A percentile compares a stretch with the other conserved stretches of the same genome.
Conservation (phyloP, 2,113 vertebrate species). For the Litocranius walleri region DNA sequence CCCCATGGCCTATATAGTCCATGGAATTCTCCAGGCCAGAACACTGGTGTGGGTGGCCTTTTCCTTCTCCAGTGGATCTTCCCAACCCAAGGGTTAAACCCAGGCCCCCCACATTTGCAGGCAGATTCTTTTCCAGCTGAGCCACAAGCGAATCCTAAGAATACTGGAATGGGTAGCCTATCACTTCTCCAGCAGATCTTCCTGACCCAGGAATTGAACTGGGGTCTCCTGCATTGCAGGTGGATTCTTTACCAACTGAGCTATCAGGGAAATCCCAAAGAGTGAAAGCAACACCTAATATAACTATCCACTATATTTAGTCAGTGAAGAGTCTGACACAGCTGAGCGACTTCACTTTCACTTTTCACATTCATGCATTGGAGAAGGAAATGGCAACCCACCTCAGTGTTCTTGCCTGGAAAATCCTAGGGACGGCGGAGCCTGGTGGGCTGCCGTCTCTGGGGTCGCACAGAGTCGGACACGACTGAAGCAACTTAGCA, state of each 20-base stretch:
- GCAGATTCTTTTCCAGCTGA: neutral
- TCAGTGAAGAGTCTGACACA: too few species aligned
- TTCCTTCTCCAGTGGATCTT: neutral
- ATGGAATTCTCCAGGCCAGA: neutral
- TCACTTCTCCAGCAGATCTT: neutral
- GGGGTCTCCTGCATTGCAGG: neutral
- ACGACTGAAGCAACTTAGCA: too few species aligned
- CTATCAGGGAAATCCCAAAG: neutral
- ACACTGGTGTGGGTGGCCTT: neutral
- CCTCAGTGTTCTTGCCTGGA: too few species aligned
- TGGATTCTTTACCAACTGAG: neutral
- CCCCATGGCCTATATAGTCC: neutral
- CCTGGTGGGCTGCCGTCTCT: too few species aligned
- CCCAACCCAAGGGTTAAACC: neutral
- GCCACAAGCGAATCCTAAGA: neutral
- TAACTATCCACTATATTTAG: neutral
- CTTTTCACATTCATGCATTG: too few species aligned
- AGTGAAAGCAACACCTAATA: neutral
- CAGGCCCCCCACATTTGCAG: neutral
- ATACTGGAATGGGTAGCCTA: neutral
- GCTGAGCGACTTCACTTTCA: too few species aligned
- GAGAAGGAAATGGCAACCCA: too few species aligned
- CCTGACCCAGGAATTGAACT: neutral
- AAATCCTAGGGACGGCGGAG: too few species aligned
- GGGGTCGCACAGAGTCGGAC: too few species aligned